Conservation (phyloP, 2,797 vertebrate genomes). For the Falco concolor region DNA sequence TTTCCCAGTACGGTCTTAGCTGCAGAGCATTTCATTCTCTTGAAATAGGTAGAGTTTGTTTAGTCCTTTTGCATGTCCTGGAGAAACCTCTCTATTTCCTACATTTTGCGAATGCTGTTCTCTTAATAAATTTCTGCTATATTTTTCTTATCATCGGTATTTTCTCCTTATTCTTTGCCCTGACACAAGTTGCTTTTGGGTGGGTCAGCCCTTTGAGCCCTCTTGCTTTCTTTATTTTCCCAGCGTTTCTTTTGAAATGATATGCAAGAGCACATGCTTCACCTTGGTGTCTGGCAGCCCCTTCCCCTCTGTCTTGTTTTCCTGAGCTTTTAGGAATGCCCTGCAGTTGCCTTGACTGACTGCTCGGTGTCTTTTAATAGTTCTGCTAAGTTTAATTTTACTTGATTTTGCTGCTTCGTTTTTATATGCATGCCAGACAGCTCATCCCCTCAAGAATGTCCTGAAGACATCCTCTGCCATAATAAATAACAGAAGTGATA, state of each 20-base stretch:
- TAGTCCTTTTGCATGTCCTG: neutral
- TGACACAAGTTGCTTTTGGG: neutral
- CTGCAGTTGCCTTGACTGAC: neutral
- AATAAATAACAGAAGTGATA: slow-evolving; percentile 54
- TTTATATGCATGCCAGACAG: slow-evolving; percentile 43
- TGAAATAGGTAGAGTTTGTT: neutral
- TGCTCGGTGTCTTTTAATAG: slow-evolving; percentile 40
- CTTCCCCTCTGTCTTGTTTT: neutral
- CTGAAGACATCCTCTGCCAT: slow-evolving; percentile 41
- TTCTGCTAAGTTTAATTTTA: slow-evolving; percentile 54
- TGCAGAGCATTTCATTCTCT: neutral
- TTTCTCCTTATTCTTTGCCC: neutral
- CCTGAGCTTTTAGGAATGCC: neutral
- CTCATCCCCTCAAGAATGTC: slow-evolving; percentile 59
- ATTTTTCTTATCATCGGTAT: neutral
- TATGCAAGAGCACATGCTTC: neutral
- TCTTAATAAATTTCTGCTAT: neutral
- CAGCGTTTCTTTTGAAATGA: neutral
- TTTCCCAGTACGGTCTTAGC: neutral
- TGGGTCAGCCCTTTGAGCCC: neutral
- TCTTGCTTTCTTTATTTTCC: neutral
- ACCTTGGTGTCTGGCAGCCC: neutral
- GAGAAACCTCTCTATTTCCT: neutral
- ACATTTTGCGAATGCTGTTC: neutral
- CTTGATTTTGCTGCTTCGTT: slow-evolving; percentile 44